These are phyloP conservation scores for Beris chalybata DNA, from an alignment of 2,888 invertebrate species.

Conservation along the genomic window DNA sequence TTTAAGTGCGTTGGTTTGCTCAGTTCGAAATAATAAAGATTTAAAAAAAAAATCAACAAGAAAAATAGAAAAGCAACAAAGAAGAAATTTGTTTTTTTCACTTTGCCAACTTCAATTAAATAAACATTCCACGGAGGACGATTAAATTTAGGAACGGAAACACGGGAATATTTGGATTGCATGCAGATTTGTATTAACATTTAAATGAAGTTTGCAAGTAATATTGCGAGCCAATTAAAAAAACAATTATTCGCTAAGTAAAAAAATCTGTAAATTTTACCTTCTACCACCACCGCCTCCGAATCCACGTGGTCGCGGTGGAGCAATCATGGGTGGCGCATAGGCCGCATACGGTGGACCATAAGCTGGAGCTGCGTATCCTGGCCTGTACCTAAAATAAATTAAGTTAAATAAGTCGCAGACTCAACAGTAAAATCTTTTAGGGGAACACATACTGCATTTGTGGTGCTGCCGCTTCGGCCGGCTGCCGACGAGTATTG, in stretches of 20 bases:
- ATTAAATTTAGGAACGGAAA: too few species aligned
- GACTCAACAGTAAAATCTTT: background rate
- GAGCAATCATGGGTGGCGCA: conserved; percentile 57
- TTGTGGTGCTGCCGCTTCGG: conserved; percentile 29
- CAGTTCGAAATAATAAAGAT: conserved; percentile 13
- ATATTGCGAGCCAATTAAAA: background rate
- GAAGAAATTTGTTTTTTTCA: background rate
- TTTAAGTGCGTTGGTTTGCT: conserved; percentile 45
- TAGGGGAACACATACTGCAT: conserved; percentile 32
- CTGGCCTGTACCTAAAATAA: conserved; percentile 47
- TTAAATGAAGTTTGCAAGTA: too few species aligned
- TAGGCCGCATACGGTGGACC: conserved; percentile 58
- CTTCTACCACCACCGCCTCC: conserved; percentile 49
- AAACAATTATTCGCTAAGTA: background rate
- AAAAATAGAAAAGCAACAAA: background rate
- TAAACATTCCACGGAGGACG: too few species aligned
- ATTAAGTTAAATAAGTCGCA: conserved; percentile 3
- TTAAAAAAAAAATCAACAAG: background rate
- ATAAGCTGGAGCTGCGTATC: conserved; percentile 52
- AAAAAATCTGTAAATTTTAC: conserved; percentile 35
- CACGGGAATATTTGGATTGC: too few species aligned
- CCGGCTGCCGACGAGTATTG: conserved; percentile 45
- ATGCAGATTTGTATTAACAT: too few species aligned
- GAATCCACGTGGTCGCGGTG: conserved; percentile 59
- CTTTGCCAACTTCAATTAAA: background rate